Conservation (phyloP, 1,140 invertebrate species). For the Ostrea denselamellosa region DNA sequence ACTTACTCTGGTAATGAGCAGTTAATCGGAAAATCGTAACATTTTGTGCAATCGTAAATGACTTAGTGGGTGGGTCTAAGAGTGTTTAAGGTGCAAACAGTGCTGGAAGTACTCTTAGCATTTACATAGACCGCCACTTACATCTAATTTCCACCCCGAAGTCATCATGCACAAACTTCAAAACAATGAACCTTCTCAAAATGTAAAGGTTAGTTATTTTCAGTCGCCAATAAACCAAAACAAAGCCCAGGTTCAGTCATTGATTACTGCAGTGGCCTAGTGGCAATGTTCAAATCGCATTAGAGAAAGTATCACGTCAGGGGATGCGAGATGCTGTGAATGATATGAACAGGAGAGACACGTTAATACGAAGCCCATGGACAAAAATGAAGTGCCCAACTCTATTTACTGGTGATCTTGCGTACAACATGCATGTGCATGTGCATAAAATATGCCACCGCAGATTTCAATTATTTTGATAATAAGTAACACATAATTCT, state of each 20-base stretch:
- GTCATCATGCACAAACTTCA: neutral
- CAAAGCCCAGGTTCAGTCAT: neutral
- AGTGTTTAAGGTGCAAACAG: neutral
- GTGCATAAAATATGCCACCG: too few relatives aligned
- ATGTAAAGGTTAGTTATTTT: neutral
- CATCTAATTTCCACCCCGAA: neutral
- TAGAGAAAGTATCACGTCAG: too few relatives aligned
- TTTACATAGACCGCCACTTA: neutral
- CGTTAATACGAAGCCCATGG: too few relatives aligned
- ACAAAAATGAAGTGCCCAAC: too few relatives aligned
- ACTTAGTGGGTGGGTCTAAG: constrained; percentile 14
- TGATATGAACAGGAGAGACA: too few relatives aligned
- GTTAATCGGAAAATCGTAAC: neutral
- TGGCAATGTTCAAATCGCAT: neutral
- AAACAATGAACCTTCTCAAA: neutral
- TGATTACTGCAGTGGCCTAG: neutral
- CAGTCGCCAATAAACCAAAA: neutral
- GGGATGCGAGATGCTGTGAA: too few relatives aligned
- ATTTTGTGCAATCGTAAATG: neutral
- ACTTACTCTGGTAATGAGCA: neutral
- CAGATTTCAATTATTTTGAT: too few relatives aligned
- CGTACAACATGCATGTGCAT: too few relatives aligned
- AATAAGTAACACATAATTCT: too few relatives aligned
- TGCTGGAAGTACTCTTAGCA: neutral
- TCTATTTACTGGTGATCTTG: too few relatives aligned